Evolutionary conservation across 1,140 invertebrate genomes (phyloP).

Genomic region (Cyphomyrmex costatus): DNA sequence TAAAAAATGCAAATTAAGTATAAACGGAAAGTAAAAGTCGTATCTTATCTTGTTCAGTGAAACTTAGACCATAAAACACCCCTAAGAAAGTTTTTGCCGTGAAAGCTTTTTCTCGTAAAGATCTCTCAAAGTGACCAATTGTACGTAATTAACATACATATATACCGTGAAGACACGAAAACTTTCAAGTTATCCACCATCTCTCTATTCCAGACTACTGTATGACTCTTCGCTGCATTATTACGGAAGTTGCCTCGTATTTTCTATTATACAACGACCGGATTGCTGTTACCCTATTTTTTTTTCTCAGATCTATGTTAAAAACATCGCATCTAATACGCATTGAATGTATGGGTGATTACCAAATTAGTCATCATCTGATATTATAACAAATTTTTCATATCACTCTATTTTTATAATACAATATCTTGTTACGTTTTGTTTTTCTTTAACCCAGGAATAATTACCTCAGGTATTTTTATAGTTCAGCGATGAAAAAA

Average conservation of each 20-base stretch:
- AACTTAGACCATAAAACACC: constrained; percentile 65
- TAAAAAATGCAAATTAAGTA: neutral
- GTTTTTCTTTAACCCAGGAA: neutral
- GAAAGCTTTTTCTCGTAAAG: constrained; percentile 59
- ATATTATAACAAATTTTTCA: neutral
- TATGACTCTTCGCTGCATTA: neutral
- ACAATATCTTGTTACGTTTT: neutral
- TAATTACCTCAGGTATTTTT: too few relatives aligned
- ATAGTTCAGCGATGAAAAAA: too few relatives aligned
- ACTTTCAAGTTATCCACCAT: constrained; percentile 4
- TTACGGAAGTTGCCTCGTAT: constrained; percentile 7
- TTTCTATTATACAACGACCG: neutral
- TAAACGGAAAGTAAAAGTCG: constrained; percentile 30
- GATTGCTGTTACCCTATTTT: neutral
- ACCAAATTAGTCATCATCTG: neutral
- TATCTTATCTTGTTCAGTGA: constrained; percentile 19
- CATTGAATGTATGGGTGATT: neutral
- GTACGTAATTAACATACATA: constrained; percentile 70
- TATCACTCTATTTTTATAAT: neutral
- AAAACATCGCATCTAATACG: neutral
- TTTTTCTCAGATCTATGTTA: neutral
- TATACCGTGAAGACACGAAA: constrained; percentile 27
- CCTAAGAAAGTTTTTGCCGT: constrained; percentile 62
- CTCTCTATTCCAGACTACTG: neutral
- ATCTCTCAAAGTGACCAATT: constrained; percentile 67